A percentile compares a stretch with the other conserved stretches of the same genome.
phyloP scores from a whole-genome alignment of 2,888 invertebrate species.

The Folsomia candida region DNA sequence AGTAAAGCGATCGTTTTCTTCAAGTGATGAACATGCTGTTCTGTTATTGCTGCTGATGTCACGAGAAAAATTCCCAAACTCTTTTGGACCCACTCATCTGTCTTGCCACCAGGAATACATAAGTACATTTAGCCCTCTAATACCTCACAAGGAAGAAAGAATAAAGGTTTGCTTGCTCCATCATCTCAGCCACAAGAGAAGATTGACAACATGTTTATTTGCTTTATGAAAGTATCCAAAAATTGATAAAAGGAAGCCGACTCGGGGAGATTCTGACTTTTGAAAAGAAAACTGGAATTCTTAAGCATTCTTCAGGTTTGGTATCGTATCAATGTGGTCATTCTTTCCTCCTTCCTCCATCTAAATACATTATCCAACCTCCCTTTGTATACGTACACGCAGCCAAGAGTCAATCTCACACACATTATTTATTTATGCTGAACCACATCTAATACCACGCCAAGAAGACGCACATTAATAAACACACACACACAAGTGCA shows the following conservation, averaged over 20 bases:
- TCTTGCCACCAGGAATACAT: too few relatives aligned
- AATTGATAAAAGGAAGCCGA: slow-evolving; percentile 43
- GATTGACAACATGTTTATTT: slow-evolving; percentile 48
- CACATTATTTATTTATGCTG: slow-evolving; percentile 15
- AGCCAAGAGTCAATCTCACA: slow-evolving; percentile 16
- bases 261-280: background rate
- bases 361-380: background rate
- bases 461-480: slow-evolving; percentile 12
- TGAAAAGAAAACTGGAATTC: slow-evolving; percentile 18
- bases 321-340: slow-evolving; percentile 3
- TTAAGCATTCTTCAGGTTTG: slow-evolving; percentile 13
- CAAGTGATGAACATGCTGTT: too few relatives aligned
- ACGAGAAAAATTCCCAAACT: too few relatives aligned
- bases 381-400: slow-evolving; percentile 9
- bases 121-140: too few relatives aligned
- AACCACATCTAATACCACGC: slow-evolving; percentile 14
- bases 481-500: slow-evolving; percentile 15
- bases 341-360: background rate
- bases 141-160: too few relatives aligned
- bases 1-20: too few relatives aligned
- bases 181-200: too few relatives aligned
- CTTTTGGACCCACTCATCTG: too few relatives aligned
- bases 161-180: slow-evolving; percentile 15
- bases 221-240: slow-evolving; percentile 43
- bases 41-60: too few relatives aligned